Percentiles rank a stretch among this genome's conserved stretches.
phyloP scores from a whole-genome alignment of 2,888 invertebrate species.

The Drosophila tripunctata region DNA sequence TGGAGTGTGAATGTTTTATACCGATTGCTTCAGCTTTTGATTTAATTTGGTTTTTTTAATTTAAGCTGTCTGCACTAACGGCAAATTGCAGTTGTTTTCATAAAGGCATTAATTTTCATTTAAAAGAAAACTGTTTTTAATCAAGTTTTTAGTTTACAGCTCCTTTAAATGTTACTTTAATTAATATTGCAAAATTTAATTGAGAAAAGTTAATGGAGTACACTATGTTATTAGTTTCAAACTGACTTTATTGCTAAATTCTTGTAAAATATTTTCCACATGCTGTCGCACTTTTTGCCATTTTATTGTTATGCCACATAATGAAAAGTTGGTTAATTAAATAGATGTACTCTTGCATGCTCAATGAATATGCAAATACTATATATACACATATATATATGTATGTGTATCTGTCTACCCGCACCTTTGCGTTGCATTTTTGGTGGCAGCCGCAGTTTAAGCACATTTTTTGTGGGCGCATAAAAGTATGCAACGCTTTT shows the following conservation, averaged over 20 bases:
- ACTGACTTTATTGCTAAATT: not conserved
- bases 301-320: not conserved
- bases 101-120: not conserved
- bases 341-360: not conserved
- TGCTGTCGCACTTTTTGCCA: not conserved
- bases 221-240: not conserved
- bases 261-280: not conserved
- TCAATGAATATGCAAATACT: too few species aligned
- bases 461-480: conserved; percentile 43
- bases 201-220: too few species aligned
- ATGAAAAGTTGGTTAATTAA: conserved; percentile 38
- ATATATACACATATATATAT: not conserved
- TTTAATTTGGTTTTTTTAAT: conserved; percentile 20
- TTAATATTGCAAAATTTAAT: too few species aligned
- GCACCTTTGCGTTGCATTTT: conserved; percentile 4
- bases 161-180: too few species aligned
- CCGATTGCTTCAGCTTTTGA: conserved; percentile 16
- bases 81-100: not conserved
- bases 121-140: not conserved
- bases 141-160: too few species aligned
- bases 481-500: conserved; percentile 63
- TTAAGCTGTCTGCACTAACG: not conserved
- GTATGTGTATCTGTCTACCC: not conserved
- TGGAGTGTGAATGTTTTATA: conserved; percentile 24
- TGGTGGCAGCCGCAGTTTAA: not conserved